Percentiles rank a stretch among this genome's conserved stretches.
These are phyloP conservation scores for Caracal caracal DNA, from an alignment of 2,113 vertebrate species.

Conservation along the genomic window DNA sequence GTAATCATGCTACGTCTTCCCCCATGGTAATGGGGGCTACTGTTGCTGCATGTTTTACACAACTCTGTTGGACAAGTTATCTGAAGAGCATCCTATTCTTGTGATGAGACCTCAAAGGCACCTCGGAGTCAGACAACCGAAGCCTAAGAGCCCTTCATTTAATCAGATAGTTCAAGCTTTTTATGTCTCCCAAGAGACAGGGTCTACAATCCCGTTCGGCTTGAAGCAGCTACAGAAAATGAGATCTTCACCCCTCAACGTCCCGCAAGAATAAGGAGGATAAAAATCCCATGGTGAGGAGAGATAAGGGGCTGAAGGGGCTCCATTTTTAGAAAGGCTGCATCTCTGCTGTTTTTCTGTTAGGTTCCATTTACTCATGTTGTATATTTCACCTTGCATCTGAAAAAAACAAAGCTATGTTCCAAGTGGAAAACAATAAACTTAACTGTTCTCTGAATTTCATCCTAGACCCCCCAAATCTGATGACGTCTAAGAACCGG, in stretches of 20 bases:
- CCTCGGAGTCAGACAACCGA: background rate
- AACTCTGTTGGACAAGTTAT: background rate
- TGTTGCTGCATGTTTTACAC: background rate
- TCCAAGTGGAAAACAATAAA: background rate
- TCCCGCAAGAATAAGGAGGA: background rate
- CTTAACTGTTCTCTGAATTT: background rate
- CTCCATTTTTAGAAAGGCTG: background rate
- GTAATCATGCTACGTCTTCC: background rate
- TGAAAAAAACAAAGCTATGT: background rate
- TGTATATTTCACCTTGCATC: background rate
- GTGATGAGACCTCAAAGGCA: background rate
- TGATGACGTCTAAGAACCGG: background rate
- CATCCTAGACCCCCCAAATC: background rate
- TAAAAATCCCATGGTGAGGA: background rate
- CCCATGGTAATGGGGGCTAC: background rate
- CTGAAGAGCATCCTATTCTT: background rate
- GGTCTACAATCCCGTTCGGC: background rate
- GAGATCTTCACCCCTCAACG: background rate
- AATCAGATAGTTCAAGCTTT: background rate
- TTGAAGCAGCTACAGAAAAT: background rate
- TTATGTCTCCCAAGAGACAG: background rate
- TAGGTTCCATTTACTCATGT: background rate
- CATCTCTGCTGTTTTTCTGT: background rate
- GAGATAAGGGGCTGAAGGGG: background rate
- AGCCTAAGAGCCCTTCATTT: background rate